Evolutionary conservation across 2,888 invertebrate genomes (phyloP).

Genomic region (Drosophila monieri): DNA sequence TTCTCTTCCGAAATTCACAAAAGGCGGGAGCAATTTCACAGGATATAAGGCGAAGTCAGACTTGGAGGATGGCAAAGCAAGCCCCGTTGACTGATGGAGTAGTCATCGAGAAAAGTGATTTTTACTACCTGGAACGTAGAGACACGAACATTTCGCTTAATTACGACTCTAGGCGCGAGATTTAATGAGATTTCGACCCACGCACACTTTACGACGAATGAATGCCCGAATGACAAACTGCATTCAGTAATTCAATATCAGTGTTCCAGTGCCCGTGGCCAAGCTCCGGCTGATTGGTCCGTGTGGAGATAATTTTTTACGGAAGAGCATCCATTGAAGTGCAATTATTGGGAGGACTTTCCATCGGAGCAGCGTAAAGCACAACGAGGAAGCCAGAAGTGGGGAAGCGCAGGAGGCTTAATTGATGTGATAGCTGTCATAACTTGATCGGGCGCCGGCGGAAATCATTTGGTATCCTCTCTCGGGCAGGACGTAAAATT

Average conservation of each 20-base stretch:
- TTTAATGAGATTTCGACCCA: slow-evolving; percentile 52
- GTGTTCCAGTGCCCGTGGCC: slow-evolving; percentile 15
- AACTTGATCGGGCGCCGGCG: slow-evolving; percentile 37
- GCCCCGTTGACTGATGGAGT: background rate
- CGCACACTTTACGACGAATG: slow-evolving; percentile 36
- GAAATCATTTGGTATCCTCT: slow-evolving; percentile 38
- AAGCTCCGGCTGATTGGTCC: slow-evolving; percentile 17
- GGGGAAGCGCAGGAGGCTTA: slow-evolving; percentile 14
- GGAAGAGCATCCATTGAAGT: slow-evolving; percentile 35
- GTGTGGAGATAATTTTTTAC: slow-evolving; percentile 20
- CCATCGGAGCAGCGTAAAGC: slow-evolving; percentile 15
- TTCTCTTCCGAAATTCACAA: slow-evolving; percentile 3
- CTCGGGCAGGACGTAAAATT: slow-evolving; percentile 32
- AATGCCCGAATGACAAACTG: slow-evolving; percentile 36
- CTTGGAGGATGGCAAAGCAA: background rate
- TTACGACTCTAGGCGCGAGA: slow-evolving; percentile 35
- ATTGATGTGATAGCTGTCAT: slow-evolving; percentile 48
- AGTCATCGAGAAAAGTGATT: slow-evolving; percentile 36
- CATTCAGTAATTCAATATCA: slow-evolving; percentile 5
- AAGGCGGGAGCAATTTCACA: slow-evolving; percentile 22
- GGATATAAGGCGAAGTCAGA: background rate
- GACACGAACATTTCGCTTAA: slow-evolving; percentile 50
- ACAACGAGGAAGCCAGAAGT: background rate
- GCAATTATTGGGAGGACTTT: slow-evolving; percentile 37
- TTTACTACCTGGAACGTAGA: slow-evolving; percentile 38